A percentile compares a stretch with the other conserved stretches of the same genome.
phyloP scores from a whole-genome alignment of 2,113 vertebrate genomes.

The Carollia perspicillata region DNA sequence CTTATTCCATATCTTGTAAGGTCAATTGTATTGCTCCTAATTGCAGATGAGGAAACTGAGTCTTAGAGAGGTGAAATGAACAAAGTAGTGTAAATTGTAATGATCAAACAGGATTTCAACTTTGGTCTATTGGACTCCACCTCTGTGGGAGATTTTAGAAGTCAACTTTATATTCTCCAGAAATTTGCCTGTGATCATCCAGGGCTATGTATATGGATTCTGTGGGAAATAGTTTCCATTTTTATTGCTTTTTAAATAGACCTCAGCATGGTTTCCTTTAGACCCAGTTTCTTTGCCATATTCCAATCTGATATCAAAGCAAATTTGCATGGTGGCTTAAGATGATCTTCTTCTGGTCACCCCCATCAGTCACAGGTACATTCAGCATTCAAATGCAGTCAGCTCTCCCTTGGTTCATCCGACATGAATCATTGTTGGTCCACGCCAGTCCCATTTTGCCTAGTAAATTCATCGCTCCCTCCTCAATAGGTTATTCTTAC shows the following conservation, averaged over 20 bases:
- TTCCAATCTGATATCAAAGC: background rate
- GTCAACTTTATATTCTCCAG: background rate
- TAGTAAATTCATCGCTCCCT: background rate
- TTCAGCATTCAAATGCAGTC: background rate
- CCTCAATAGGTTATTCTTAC: background rate
- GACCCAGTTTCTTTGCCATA: background rate
- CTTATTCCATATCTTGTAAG: background rate
- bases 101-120: background rate
- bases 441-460: background rate
- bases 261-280: constrained; percentile 7
- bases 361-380: background rate
- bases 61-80: background rate
- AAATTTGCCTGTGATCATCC: background rate
- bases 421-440: background rate
- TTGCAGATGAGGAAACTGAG: background rate
- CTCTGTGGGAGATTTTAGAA: background rate
- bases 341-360: background rate
- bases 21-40: background rate
- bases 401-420: background rate
- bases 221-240: background rate
- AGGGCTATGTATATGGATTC: background rate
- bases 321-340: background rate
- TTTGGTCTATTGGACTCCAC: background rate
- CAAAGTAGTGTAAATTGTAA: background rate
- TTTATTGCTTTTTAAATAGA: constrained; percentile 24